These are phyloP conservation scores for Cheilosia impressa DNA, from an alignment of 2,888 invertebrate species.

Conservation along the genomic window DNA sequence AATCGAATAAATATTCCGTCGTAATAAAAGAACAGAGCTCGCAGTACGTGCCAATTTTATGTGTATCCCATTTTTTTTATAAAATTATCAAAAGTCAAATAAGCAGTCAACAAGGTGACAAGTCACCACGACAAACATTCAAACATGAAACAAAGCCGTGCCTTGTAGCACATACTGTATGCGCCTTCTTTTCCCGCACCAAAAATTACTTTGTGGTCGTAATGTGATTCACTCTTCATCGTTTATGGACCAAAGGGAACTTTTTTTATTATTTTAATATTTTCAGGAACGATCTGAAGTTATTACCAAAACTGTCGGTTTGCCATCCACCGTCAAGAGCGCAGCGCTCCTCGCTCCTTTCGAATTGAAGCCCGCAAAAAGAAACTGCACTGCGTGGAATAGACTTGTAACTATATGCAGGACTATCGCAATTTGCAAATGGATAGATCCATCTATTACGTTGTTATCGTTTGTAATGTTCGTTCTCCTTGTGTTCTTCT, in stretches of 20 bases:
- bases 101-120: too few species aligned
- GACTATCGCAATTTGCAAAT: conserved; percentile 65
- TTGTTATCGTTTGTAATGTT: conserved; percentile 46
- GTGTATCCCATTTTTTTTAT: too few species aligned
- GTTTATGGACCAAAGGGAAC: not conserved
- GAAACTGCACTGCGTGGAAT: conserved; percentile 19
- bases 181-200: not conserved
- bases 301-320: conserved; percentile 22
- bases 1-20: too few species aligned
- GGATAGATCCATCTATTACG: conserved; percentile 62
- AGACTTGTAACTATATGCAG: not conserved
- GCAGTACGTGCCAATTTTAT: too few species aligned
- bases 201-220: conserved; percentile 20
- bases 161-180: too few species aligned
- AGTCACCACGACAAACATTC: too few species aligned
- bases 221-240: conserved; percentile 31
- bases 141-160: too few species aligned
- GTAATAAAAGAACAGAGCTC: too few species aligned
- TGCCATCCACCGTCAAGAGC: not conserved
- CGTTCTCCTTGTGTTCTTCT: conserved; percentile 33
- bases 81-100: too few species aligned
- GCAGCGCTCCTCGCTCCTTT: not conserved
- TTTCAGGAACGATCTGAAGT: conserved; percentile 20
- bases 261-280: conserved; percentile 33
- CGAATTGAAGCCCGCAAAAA: not conserved